Base-by-base conservation (phyloP, 2,797 vertebrate species). In the Sphenodon punctatus region DNA sequence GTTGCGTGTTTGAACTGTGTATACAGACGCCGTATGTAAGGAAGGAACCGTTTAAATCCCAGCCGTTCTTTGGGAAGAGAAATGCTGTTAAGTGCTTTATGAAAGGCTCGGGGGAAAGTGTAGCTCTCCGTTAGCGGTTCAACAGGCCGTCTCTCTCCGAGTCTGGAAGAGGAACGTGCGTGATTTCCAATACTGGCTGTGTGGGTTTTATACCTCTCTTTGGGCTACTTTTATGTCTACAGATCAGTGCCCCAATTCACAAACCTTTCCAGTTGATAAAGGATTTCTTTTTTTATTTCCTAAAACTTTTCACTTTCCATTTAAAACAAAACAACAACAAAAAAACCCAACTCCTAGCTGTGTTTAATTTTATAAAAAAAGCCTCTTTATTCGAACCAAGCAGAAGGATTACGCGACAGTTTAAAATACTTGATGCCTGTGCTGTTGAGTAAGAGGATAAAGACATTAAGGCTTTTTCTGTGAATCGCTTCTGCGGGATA, bases 21-120 rank as follows among this genome's bases (percentile, higher is more conserved):
- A 94, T 87, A 80, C 56, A 75, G 90, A 84, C 61, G 59, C 12
- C 85, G 25, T 89, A 81, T 79, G 67, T 74, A 82, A 91, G 93
- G 83, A 67, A 75, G 87, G 88, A 87, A n/a, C 80, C 84, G 90
- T 93, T 90, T 78, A 84, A 81, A 90, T 66, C 55, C 74, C 58
- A 59, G 53, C 65, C 46, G 77, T 79, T 87, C 74, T 82, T 90
- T 77, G 61, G 49, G 84, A 88, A 82, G 53, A 78, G 77, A 49
- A 25, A 77, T 75, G 74, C 60, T 75, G 61, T 89, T 46, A 73
- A 84, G 76, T n/a, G 61, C 91, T 82, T 92, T 60, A 58, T 23
- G 49, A 85, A 86, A 65, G 80, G 79, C 77, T 80, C 36, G 80
- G 84, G 65, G 69, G 76, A 49, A 87, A 71, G 45, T 41, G 42